Conservation (phyloP, 2,888 invertebrate genomes). For the Caenorhabditis parvicauda region DNA sequence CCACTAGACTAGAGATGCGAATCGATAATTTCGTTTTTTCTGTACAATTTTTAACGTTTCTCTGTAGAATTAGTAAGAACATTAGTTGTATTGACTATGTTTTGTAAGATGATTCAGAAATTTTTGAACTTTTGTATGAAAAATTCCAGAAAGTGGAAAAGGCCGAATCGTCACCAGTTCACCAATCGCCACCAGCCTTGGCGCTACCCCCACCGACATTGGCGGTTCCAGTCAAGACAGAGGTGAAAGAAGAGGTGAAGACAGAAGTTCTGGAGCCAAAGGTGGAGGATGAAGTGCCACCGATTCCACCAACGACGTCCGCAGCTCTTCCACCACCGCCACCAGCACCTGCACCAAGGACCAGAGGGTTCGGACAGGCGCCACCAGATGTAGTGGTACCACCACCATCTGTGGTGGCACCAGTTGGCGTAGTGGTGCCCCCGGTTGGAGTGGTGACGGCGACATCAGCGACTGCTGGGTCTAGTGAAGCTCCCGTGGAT, state of each 20-base stretch:
- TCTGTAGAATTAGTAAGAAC: too few relatives aligned
- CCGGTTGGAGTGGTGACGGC: background rate
- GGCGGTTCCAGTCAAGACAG: slow-evolving; percentile 20
- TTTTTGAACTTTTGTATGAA: too few relatives aligned
- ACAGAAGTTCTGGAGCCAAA: slow-evolving; percentile 3
- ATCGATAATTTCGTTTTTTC: too few relatives aligned
- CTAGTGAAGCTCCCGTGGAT: too few relatives aligned
- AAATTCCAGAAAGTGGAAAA: too few relatives aligned
- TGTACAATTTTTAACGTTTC: too few relatives aligned
- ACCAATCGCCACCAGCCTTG: background rate
- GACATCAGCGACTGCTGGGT: background rate
- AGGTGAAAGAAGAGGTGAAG: slow-evolving; percentile 7
- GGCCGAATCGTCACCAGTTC: too few relatives aligned
- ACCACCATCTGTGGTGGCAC: slow-evolving; percentile 4
- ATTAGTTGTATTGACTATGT: too few relatives aligned
- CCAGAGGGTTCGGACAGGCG: too few relatives aligned
- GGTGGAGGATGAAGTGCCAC: too few relatives aligned
- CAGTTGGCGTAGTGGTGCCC: background rate
- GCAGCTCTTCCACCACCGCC: slow-evolving; percentile 7
- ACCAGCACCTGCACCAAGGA: background rate
- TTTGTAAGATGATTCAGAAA: too few relatives aligned
- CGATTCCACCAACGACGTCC: background rate
- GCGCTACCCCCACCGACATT: background rate
- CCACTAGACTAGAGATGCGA: too few relatives aligned
- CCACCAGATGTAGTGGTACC: slow-evolving; percentile 11